phyloP scores from a whole-genome alignment of 2,888 invertebrate species.

The Pteria penguin region DNA sequence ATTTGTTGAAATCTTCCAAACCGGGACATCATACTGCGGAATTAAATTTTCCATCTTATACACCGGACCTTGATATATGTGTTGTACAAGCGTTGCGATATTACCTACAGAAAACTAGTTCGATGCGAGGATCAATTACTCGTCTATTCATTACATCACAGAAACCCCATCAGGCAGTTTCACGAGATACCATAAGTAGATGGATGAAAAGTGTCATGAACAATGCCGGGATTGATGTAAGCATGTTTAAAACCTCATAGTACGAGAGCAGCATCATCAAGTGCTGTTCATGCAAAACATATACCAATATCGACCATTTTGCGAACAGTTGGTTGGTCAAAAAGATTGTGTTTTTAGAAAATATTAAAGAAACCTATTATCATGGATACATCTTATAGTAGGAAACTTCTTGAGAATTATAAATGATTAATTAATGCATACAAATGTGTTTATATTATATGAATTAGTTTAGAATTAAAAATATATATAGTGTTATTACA shows the following conservation, averaged over 20 bases:
- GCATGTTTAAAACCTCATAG: conserved; percentile 31
- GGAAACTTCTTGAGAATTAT: too few relatives aligned
- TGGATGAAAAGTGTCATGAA: conserved; percentile 30
- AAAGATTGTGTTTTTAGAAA: conserved; percentile 6
- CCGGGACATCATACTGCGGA: conserved; percentile 35
- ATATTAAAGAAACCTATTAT: conserved; percentile 8
- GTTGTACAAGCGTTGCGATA: conserved; percentile 18
- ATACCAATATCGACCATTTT: conserved; percentile 1
- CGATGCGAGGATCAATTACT: neutral
- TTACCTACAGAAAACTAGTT: conserved; percentile 32
- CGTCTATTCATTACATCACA: conserved; percentile 19
- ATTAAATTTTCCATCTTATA: conserved; percentile 19
- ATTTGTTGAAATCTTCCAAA: conserved; percentile 42
- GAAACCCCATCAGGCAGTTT: conserved; percentile 26
- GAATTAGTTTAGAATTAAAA: too few relatives aligned
- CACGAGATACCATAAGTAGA: conserved; percentile 26
- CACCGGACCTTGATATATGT: conserved; percentile 27
- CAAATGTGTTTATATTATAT: too few relatives aligned
- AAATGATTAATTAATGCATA: too few relatives aligned
- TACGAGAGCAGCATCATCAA: conserved; percentile 34
- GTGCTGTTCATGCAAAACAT: neutral
- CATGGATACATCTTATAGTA: neutral
- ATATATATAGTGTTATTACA: too few relatives aligned
- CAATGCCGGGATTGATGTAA: conserved; percentile 31
- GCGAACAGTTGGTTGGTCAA: conserved; percentile 9